Base-by-base conservation (phyloP, 1,140 invertebrate genomes). In the Brachionus calyciflorus region DNA sequence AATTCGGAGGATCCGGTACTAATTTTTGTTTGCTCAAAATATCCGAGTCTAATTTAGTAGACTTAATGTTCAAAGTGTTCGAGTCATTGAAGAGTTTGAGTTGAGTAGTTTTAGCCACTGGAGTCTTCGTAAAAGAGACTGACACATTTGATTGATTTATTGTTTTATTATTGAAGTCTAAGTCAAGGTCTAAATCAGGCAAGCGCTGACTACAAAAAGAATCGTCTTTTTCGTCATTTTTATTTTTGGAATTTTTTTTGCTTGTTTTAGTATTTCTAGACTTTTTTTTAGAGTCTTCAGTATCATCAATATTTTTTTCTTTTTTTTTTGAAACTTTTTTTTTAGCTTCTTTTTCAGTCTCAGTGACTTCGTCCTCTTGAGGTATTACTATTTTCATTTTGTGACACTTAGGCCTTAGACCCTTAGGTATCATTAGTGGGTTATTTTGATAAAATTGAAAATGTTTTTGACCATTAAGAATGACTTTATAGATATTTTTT, bases 401-500 rank as follows among this genome's bases (percentile, higher is more conserved):
- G 10, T 76, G 73, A 33, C 73, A 76, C 4, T 9, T 41, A 2
- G 51, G 73, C 6, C 3, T 24, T 2, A 57, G 40, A 46, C 46
- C 73, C n/a, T 48, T 41, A 14, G 73, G 73, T 26, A 76, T 57
- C 73, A 76, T 76, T 14, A 55, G 51, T 17, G 49, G 73, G 57
- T 76, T 76, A 19, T 57, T 55, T 28, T 26, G 37, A 41, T 76
- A 76, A 28, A 76, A 76, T 46, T 76, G 19, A 17, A 76, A 76
- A 24, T 55, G n/a, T n/a, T 41, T 55, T 55, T 55, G 19, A 28
- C 73, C 73, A 46, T 76, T 55, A 10, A 57, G 14, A 76, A 76
- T 55, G 14, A 76, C 28, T 76, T 76, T 76, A 17, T 55, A 76
- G 14, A 76, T 76, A 30, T 19, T 19, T 24, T 76, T 76, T 60